phyloP scores from a whole-genome alignment of 2,888 invertebrate genomes.

The Oeneis ivallda region DNA sequence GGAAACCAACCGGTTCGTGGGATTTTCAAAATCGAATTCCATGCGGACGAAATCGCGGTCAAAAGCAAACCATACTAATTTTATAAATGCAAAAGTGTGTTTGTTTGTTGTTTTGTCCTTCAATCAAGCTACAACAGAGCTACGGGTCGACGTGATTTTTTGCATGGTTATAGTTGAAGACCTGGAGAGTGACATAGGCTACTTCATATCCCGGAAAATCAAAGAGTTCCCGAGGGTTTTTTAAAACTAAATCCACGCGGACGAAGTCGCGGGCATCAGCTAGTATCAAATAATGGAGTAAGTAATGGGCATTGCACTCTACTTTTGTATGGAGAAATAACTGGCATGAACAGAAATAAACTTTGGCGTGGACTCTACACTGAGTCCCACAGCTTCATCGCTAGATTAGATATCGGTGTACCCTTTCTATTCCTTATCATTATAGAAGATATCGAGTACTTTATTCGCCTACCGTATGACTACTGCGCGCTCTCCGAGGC shows the following conservation, averaged over 20 bases:
- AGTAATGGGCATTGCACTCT: no score
- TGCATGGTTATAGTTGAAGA: no score
- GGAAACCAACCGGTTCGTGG: no score
- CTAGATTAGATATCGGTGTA: background rate
- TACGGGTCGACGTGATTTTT: no score
- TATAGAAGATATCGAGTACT: conserved; percentile 32
- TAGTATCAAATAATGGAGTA: no score
- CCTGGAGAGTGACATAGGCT: no score
- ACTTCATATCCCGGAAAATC: no score
- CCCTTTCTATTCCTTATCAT: conserved; percentile 28
- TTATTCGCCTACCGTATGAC: conserved; percentile 27
- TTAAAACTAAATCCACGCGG: background rate
- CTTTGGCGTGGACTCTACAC: background rate
- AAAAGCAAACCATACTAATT: background rate
- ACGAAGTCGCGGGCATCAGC: background rate
- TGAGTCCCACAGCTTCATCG: background rate
- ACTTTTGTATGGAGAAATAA: no score
- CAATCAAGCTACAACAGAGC: no score
- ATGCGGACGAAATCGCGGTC: background rate
- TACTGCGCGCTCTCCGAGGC: conserved; percentile 34
- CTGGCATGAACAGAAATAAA: background rate
- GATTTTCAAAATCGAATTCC: background rate
- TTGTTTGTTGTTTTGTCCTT: no score
- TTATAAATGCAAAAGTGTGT: no score
- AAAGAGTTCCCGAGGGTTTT: background rate